Evolutionary conservation across 2,888 invertebrate species (phyloP), one percentile per base, ranked within the genome.

Genomic region (Aphodius granarius): DNA sequence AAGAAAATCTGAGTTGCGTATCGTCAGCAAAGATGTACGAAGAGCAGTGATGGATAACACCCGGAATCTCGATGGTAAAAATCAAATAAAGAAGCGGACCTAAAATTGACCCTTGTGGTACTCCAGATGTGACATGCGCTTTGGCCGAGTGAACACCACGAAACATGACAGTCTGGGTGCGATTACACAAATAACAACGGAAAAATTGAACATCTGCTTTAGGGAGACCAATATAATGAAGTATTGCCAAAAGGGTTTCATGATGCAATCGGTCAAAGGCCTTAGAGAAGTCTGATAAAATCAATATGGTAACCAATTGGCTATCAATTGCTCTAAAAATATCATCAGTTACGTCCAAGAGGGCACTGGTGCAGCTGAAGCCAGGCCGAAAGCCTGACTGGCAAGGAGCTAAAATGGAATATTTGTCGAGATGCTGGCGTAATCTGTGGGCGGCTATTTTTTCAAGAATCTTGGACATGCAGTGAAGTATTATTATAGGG

Each of bases 21-120:
- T 70, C 70, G 21, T 70, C 70, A n/a, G 70, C 70, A 70, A 6
- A 70, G 5, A 70, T 21, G 21, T 70, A 21, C 6, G 6, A 21
- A 70, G 16, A 20, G 17, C 70, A 70, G 70, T 20, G 22, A 5
- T 21, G 4, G 5, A 70, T 6, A 18, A 5, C 19, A 21, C 21
- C 6, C 4, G 16, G 19, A 70, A 20, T 4, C 5, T 6, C 6
- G 15, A 21, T 16, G n/a, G 21, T 20, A 15, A 18, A 70, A 5
- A 21, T 20, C 17, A 16, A 16, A n/a, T n/a, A n/a, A n/a, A n/a
- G n/a, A n/a, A n/a, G n/a, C n/a, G n/a, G n/a, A n/a, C n/a, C n/a
- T n/a, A 70, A 21, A 6, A 70, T 21, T 6, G 70, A 21, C 5
- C 70, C 70, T 17, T 70, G 70, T 16, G 70, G 70, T 5, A 5